phyloP scores from a whole-genome alignment of 30 jellyfish, hydroid and myxozoan species.

The Aurelia aurita region DNA sequence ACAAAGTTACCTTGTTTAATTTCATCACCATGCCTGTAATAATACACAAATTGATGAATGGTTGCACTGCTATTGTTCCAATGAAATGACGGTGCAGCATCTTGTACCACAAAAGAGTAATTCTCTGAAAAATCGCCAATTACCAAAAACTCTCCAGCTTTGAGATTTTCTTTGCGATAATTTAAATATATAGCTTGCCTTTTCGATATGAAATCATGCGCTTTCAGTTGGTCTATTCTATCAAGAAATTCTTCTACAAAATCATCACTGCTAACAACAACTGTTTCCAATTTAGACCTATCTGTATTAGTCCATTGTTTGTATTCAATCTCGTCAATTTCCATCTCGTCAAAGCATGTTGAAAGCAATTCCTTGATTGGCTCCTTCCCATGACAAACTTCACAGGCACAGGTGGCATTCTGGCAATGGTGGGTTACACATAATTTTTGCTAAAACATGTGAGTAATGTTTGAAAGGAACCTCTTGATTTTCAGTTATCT shows the following conservation, averaged over 20 bases:
- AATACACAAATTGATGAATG: slow-evolving; percentile 40
- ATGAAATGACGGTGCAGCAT: slow-evolving; percentile 40
- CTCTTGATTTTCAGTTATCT: slow-evolving; percentile 11
- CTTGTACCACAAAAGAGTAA: slow-evolving; percentile 35
- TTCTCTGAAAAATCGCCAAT: slow-evolving; percentile 58
- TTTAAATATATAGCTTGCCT: slow-evolving; percentile 23
- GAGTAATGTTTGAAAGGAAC: slow-evolving; percentile 7
- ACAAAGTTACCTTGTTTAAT: not conserved
- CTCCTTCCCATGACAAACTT: slow-evolving; percentile 29
- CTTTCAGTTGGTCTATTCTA: not conserved
- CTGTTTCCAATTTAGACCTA: slow-evolving; percentile 36
- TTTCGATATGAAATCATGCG: slow-evolving; percentile 46
- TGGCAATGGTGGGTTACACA: slow-evolving; percentile 60
- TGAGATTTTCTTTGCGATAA: not conserved
- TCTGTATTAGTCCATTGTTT: slow-evolving; percentile 43
- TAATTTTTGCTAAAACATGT: slow-evolving; percentile 27
- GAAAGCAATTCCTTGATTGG: slow-evolving; percentile 18
- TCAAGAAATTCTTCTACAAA: slow-evolving; percentile 7
- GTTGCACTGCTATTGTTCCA: slow-evolving; percentile 45
- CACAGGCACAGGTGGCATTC: slow-evolving; percentile 25
- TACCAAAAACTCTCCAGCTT: slow-evolving; percentile 23
- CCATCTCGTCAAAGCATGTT: slow-evolving; percentile 8
- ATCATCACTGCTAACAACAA: slow-evolving; percentile 15
- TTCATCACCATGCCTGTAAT: not conserved
- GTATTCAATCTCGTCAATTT: slow-evolving; percentile 14